These are phyloP conservation scores for Amiota mariae DNA, from an alignment of 2,888 invertebrate genomes.

Conservation along the genomic window DNA sequence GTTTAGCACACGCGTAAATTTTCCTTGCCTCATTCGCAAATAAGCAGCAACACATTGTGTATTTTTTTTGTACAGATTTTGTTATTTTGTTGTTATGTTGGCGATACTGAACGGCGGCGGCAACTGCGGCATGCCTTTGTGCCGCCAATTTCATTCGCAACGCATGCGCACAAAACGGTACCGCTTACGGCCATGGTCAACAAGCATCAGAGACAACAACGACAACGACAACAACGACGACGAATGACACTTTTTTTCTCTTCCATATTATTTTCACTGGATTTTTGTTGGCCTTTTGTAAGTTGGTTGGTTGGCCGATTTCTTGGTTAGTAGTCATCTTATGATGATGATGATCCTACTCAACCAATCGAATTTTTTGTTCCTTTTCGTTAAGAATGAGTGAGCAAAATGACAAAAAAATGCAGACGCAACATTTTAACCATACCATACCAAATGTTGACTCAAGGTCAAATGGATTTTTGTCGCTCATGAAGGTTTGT, in stretches of 20 bases:
- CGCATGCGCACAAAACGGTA: conserved; percentile 73
- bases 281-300: too few relatives aligned
- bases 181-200: conserved; percentile 61
- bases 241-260: conserved; percentile 1
- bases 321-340: too few relatives aligned
- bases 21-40: conserved; percentile 53
- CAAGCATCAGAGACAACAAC: conserved; percentile 46
- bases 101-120: conserved; percentile 25
- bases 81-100: not conserved
- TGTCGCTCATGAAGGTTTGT: conserved; percentile 12
- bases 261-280: too few relatives aligned
- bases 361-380: too few relatives aligned
- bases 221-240: conserved; percentile 43
- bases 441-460: conserved; percentile 23
- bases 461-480: conserved; percentile 54
- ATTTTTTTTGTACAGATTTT: not conserved
- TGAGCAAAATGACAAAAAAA: conserved; percentile 38
- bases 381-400: conserved; percentile 15
- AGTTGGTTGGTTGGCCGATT: too few relatives aligned
- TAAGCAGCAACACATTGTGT: not conserved
- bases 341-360: too few relatives aligned
- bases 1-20: conserved; percentile 74
- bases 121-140: conserved; percentile 69
- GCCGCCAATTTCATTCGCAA: conserved; percentile 68
- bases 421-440: conserved; percentile 42